Evolutionary conservation across 2,888 invertebrate genomes (phyloP).

Genomic region (Masnerella sp.): DNA sequence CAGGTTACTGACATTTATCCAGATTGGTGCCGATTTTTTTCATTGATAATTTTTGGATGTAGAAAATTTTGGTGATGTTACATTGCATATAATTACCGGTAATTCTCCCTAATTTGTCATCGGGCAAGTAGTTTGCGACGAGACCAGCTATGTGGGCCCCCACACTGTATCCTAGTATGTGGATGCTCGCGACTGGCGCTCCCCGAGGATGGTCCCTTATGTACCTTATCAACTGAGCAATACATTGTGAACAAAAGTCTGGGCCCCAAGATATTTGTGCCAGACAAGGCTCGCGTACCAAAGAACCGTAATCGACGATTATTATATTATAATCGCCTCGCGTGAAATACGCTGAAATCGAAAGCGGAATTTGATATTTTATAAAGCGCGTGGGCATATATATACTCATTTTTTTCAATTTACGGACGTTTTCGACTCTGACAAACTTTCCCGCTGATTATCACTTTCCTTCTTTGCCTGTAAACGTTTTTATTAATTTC

Average conservation of each 20-base stretch:
- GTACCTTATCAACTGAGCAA: slow-evolving; percentile 89
- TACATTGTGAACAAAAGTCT: slow-evolving; percentile 82
- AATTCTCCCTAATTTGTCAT: slow-evolving; percentile 89
- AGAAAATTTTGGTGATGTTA: too few species aligned
- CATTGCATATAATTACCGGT: slow-evolving; percentile 82
- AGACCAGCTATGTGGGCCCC: slow-evolving; percentile 92
- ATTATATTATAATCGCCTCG: slow-evolving; percentile 90
- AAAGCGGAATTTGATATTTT: slow-evolving; percentile 46
- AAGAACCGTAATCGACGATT: slow-evolving; percentile 89
- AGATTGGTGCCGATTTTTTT: too few species aligned
- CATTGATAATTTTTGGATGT: too few species aligned
- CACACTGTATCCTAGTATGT: slow-evolving; percentile 91
- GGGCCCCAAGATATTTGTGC: slow-evolving; percentile 82
- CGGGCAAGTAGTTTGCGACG: slow-evolving; percentile 86
- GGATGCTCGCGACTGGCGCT: slow-evolving; percentile 85
- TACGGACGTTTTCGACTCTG: slow-evolving; percentile 9
- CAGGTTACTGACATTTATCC: too few species aligned
- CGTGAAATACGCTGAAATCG: slow-evolving; percentile 84
- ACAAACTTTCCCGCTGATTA: slow-evolving; percentile 27
- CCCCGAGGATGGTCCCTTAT: slow-evolving; percentile 88
- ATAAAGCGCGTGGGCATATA: background rate
- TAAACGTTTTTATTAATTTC: slow-evolving; percentile 19
- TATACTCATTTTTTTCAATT: slow-evolving; percentile 4
- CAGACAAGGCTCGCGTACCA: slow-evolving; percentile 90
- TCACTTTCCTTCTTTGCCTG: slow-evolving; percentile 15